phyloP scores from a whole-genome alignment of 2,888 invertebrate genomes.

The Melieria crassipennis region DNA sequence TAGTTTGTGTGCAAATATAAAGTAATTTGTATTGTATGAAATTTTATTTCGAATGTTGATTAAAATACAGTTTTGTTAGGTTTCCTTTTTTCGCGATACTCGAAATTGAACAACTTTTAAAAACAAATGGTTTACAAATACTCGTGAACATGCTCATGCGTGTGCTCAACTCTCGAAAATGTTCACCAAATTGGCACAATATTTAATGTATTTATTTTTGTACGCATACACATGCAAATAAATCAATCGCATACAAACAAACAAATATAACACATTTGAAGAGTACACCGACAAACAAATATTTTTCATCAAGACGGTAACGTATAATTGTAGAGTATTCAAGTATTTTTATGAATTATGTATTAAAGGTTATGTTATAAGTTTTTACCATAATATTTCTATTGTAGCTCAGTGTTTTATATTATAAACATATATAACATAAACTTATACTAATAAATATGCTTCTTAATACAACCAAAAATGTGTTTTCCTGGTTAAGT shows the following conservation, averaged over 20 bases:
- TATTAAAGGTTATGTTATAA: constrained; percentile 63
- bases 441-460: constrained; percentile 62
- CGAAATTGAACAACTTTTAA: too few relatives aligned
- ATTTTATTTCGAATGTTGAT: constrained; percentile 29
- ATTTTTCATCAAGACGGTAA: constrained; percentile 46
- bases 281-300: constrained; percentile 42
- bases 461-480: constrained; percentile 53
- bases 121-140: constrained; percentile 22
- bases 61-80: neutral
- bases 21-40: constrained; percentile 31
- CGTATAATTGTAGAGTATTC: constrained; percentile 60
- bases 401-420: constrained; percentile 64
- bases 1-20: constrained; percentile 42
- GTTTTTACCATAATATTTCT: constrained; percentile 63
- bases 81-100: too few relatives aligned
- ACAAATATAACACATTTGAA: constrained; percentile 25
- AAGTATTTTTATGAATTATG: constrained; percentile 58
- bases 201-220: neutral
- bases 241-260: constrained; percentile 23
- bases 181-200: too few relatives aligned
- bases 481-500: neutral
- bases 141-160: constrained; percentile 4
- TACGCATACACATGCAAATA: constrained; percentile 16
- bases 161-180: neutral
- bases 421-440: constrained; percentile 48